Percentiles rank a stretch among this genome's conserved stretches.
These are phyloP conservation scores for Antigone vipio DNA, from an alignment of 2,113 vertebrate species.

Conservation along the genomic window DNA sequence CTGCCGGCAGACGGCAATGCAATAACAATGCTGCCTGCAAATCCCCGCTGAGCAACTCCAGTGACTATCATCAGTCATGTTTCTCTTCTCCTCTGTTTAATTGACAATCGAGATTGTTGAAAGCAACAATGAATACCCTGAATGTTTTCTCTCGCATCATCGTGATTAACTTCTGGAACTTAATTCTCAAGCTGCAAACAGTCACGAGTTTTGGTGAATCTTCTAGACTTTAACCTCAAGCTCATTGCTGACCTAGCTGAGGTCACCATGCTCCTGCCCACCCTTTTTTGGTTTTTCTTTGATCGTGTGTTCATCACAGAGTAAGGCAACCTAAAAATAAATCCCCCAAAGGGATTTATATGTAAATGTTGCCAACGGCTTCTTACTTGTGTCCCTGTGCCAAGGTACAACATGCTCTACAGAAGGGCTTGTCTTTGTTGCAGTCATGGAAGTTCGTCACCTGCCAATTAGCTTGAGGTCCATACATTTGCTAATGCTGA, in stretches of 20 bases:
- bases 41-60: neutral
- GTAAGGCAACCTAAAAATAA: slow-evolving; percentile 21
- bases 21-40: neutral
- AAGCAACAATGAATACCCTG: rapidly evolving
- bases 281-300: neutral
- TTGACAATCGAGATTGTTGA: neutral
- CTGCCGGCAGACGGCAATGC: neutral
- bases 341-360: slow-evolving; percentile 1
- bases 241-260: neutral
- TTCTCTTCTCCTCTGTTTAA: neutral
- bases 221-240: neutral
- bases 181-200: neutral
- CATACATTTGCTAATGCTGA: neutral
- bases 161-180: neutral
- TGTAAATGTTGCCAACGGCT: slow-evolving; percentile 1
- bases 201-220: neutral
- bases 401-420: neutral
- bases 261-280: slow-evolving; percentile 28
- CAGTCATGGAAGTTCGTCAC: neutral
- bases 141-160: neutral
- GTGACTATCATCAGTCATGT: neutral
- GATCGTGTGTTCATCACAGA: neutral
- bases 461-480: slow-evolving; percentile 11
- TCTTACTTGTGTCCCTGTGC: neutral
- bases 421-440: neutral